phyloP scores from a whole-genome alignment of 2,113 vertebrate genomes.

The Arvicanthis niloticus region DNA sequence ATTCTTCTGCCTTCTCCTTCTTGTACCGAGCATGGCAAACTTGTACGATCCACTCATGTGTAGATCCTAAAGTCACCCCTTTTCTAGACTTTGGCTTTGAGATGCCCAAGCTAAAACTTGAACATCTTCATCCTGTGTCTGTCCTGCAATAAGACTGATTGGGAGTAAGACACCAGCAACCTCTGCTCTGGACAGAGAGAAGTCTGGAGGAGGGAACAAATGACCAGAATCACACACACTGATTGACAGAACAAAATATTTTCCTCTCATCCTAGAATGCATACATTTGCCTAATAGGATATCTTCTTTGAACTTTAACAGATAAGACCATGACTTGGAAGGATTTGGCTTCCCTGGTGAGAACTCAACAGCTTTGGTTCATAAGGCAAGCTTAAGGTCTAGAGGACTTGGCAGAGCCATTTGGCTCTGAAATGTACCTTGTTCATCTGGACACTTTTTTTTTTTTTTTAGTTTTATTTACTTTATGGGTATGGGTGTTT shows the following conservation, averaged over 20 bases:
- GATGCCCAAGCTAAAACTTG: background rate
- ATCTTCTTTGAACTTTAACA: constrained; percentile 8
- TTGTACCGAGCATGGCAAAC: background rate
- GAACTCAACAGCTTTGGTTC: constrained; percentile 65
- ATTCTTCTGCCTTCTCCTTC: background rate
- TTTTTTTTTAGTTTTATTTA: background rate
- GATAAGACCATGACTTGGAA: background rate
- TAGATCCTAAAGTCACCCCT: background rate
- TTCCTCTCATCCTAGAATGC: background rate
- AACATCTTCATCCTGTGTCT: background rate
- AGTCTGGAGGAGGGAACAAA: background rate
- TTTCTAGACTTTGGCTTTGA: constrained; percentile 10
- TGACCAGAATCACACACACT: background rate
- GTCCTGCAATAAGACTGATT: background rate
- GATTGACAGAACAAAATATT: background rate
- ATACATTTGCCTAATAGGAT: background rate
- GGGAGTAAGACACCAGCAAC: background rate
- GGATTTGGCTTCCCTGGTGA: background rate
- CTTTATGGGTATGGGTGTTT: background rate
- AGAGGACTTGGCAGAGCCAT: constrained; percentile 69
- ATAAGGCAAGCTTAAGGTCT: constrained; percentile 70
- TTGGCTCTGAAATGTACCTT: constrained; percentile 76
- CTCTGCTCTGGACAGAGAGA: constrained; percentile 23
- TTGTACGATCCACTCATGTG: background rate
- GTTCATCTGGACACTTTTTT: constrained; percentile 41